Conservation (phyloP, 2,888 invertebrate species). For the Polydesmus complanatus region DNA sequence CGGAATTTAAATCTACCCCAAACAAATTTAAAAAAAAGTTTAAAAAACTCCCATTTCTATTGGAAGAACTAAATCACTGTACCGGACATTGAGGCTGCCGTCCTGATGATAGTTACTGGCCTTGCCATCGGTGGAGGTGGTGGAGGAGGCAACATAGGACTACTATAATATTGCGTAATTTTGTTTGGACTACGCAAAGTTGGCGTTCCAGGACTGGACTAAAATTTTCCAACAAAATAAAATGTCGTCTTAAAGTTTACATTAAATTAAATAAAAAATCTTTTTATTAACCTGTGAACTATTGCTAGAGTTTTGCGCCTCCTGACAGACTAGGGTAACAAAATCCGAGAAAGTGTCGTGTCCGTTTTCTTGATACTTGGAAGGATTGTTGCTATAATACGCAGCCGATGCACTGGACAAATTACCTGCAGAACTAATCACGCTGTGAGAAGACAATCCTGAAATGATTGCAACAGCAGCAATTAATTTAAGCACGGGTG, state of each 20-base stretch:
- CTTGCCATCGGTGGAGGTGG: conserved; percentile 76
- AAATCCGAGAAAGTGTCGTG: conserved; percentile 83
- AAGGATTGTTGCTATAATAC: conserved; percentile 29
- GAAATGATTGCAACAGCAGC: background rate
- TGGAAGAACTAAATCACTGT: background rate
- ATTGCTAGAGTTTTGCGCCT: conserved; percentile 57
- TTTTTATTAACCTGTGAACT: conserved; percentile 20
- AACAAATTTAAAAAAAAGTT: conserved; percentile 4
- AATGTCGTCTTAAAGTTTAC: too few relatives aligned
- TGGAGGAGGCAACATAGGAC: conserved; percentile 83
- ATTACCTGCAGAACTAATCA: conserved; percentile 13
- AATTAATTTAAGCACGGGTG: too few relatives aligned
- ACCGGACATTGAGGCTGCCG: conserved; percentile 40
- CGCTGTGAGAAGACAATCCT: conserved; percentile 19
- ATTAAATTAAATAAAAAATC: too few relatives aligned
- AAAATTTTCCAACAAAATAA: too few relatives aligned
- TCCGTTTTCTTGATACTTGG: conserved; percentile 67
- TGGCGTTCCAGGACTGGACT: conserved; percentile 28
- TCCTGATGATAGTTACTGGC: conserved; percentile 88
- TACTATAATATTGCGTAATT: conserved; percentile 63
- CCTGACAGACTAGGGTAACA: conserved; percentile 92
- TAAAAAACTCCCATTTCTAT: background rate
- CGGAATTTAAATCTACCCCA: conserved; percentile 9
- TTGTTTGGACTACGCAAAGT: conserved; percentile 41
- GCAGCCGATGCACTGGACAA: conserved; percentile 16